Evolutionary conservation across 2,888 invertebrate species (phyloP).

Genomic region (Liopterus haemorrhoidalis): DNA sequence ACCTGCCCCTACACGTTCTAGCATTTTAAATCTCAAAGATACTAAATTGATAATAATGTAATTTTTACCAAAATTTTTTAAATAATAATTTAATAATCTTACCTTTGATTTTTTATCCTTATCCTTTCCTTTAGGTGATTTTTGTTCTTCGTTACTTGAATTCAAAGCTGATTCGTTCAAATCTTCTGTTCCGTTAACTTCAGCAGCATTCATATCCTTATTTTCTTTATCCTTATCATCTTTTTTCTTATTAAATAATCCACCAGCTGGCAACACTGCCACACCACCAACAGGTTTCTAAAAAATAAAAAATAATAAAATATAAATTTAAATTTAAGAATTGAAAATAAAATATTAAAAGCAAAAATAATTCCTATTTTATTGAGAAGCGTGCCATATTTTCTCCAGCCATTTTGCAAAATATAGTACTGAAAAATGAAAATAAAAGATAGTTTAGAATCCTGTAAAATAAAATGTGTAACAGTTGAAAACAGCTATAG

Average conservation of each 20-base stretch:
- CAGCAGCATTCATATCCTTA: slow-evolving; percentile 42
- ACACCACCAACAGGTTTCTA: slow-evolving; percentile 82
- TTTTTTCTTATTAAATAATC: slow-evolving; percentile 52
- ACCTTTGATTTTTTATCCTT: slow-evolving; percentile 51
- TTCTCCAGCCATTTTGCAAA: slow-evolving; percentile 17
- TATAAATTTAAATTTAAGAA: slow-evolving; percentile 13
- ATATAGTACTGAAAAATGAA: slow-evolving; percentile 25
- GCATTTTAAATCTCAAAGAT: too few species aligned
- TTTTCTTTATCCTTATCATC: slow-evolving; percentile 55
- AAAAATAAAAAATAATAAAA: slow-evolving; percentile 35
- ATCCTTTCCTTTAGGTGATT: slow-evolving; percentile 44
- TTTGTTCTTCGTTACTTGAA: slow-evolving; percentile 41
- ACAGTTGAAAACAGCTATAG: slow-evolving; percentile 7
- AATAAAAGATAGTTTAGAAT: slow-evolving; percentile 23
- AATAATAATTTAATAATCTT: too few species aligned
- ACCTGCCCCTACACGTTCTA: too few species aligned
- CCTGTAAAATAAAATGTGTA: slow-evolving; percentile 8
- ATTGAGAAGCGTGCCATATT: slow-evolving; percentile 18
- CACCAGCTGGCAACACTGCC: slow-evolving; percentile 70
- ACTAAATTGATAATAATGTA: too few species aligned
- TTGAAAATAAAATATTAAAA: slow-evolving; percentile 11
- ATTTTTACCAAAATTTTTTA: too few species aligned
- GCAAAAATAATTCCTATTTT: background rate
- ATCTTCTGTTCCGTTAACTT: slow-evolving; percentile 43
- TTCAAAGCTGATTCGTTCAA: slow-evolving; percentile 38